Evolutionary conservation across 2,797 vertebrate species (phyloP), one percentile per base, ranked within the genome.

Genomic region (Platalea minor): DNA sequence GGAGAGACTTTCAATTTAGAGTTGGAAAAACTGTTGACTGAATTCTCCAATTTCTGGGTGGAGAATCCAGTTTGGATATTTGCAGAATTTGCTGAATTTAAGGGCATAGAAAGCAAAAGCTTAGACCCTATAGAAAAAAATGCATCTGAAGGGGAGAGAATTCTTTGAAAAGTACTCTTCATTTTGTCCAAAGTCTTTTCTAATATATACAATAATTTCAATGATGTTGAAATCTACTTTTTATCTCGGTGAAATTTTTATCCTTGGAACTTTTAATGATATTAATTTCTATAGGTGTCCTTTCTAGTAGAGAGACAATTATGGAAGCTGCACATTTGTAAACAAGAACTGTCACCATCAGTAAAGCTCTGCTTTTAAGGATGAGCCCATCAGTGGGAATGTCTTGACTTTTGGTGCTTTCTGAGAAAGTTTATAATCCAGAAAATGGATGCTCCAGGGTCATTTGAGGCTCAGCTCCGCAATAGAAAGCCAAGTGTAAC

Each of bases 401-500:
- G 56, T 73, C 51, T 64, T 75, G 83, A 88, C 59, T 96, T 79
- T 35, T 51, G 50, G 29, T 83, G 61, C 60, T 91, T 80, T 68
- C 81, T 95, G 51, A 87, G 65, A 17, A 95, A 45, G 74, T 91
- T 90, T 63, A 39, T 45, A 69, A 79, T 65, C 63, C 63, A 82
- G 41, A 63, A 95, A 91, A 88, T 59, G 67, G 77, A 74, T 81
- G 69, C 31, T 93, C 33, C 57, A 33, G 65, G 83, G 90, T 94
- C 88, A 95, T 73, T 33, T 74, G 70, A 90, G 77, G 93, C 90
- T 87, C 80, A 63, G 56, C 37, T 73, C 64, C n/a, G 33, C 67
- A 39, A 56, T 1, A 17, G 70, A 95, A 94, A 91, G 31, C 93
- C 80, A 91, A 79, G 43, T 76, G 85, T 82, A 95, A 93, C 80